Evolutionary conservation across 2,888 invertebrate genomes (phyloP), one percentile per base, ranked within the genome.

Genomic region (Micoletzkya japonica): DNA sequence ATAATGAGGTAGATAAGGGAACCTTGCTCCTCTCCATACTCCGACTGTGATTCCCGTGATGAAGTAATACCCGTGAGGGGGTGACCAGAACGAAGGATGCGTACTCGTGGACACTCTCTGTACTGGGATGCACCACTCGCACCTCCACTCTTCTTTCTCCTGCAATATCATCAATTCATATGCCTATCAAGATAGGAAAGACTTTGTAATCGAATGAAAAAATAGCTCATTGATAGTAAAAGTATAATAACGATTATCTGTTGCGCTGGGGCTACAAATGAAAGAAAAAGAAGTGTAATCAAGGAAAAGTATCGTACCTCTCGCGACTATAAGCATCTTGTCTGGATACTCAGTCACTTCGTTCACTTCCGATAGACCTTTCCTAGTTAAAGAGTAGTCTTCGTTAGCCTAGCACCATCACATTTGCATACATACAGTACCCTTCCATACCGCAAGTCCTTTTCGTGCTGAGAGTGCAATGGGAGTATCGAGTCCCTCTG

Each of bases 21-120:
- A 77, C 77, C 71, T 80, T 81, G 0, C 79, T 78, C 49, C 73
- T 75, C 59, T 81, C 82, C 50, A 78, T 49, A 39, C 81, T 76
- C 26, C 75, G 77, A 17, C 77, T 73, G 26, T 76, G 54, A 1
- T 70, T 69, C 30, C 82, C 82, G 58, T 80, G 77, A 70, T 77
- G 80, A 37, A 80, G 73, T n/a, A 81, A 61, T 2, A 82, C 63
- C 28, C 74, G 70, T 26, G 75, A 69, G 4, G 72, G 74, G 30
- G 77, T 76, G 14, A 82, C 75, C 24, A 82, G 72, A 24, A 82
- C 64, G 61, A 76, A 82, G 24, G 76, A 76, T 7, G 74, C 80
- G 10, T 67, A 10, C 20, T 77, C 73, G 56, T 77, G 73, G 37
- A 81, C 70, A 0, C 77, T 76, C 17, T 63, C 49, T 24, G 69